These are phyloP conservation scores for Anguilla obscura DNA, from an alignment of 2,797 vertebrate genomes.

Conservation along the genomic window DNA sequence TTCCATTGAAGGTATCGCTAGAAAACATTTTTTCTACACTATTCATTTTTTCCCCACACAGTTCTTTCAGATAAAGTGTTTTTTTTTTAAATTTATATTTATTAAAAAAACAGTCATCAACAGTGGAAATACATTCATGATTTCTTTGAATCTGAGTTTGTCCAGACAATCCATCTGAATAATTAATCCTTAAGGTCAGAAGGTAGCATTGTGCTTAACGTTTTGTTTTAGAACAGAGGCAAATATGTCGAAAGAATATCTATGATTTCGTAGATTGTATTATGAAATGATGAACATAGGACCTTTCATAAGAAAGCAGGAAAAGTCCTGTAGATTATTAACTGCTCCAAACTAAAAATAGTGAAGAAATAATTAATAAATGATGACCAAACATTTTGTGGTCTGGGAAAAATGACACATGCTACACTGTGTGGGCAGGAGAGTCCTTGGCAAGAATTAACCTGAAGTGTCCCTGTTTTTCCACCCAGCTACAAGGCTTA, in stretches of 20 bases:
- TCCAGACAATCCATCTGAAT: not conserved
- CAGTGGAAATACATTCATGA: not conserved
- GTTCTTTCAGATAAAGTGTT: too few species aligned
- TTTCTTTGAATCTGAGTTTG: not conserved
- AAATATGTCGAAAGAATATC: not conserved
- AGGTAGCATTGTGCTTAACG: not conserved
- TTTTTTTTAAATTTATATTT: not conserved
- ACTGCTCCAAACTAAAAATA: conserved; percentile 51
- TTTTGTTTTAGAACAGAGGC: not conserved
- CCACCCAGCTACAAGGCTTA: conserved; percentile 41
- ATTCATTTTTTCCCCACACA: too few species aligned
- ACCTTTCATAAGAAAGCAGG: conserved; percentile 25
- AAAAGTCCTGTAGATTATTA: conserved; percentile 50
- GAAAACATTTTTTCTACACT: not conserved
- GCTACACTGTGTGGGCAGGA: conserved; percentile 42
- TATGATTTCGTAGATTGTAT: not conserved
- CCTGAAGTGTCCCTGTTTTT: conserved; percentile 42
- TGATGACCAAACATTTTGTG: conserved; percentile 42
- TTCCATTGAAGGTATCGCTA: not conserved
- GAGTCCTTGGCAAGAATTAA: conserved; percentile 49
- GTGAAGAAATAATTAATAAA: conserved; percentile 56
- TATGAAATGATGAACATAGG: conserved; percentile 14
- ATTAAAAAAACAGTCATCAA: not conserved
- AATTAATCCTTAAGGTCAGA: not conserved
- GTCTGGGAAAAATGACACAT: conserved; percentile 55